phyloP scores from a whole-genome alignment of 2,888 invertebrate genomes.

The Sarcophaga subvicina region DNA sequence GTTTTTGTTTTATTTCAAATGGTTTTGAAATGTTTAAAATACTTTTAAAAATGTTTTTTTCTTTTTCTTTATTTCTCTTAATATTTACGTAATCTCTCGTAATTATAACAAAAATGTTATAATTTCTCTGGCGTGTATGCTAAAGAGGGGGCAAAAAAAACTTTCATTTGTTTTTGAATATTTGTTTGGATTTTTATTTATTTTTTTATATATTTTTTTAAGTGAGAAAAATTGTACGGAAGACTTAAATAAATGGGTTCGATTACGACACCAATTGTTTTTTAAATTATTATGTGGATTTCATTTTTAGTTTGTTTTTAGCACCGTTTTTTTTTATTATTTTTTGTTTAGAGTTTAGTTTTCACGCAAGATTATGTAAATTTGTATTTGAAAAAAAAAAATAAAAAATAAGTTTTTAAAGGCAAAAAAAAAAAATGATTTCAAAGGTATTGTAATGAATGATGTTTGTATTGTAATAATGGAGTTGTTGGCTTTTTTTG shows the following conservation, averaged over 20 bases:
- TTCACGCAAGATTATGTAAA: slow-evolving; percentile 65
- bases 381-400: slow-evolving; percentile 36
- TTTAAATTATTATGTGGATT: slow-evolving; percentile 38
- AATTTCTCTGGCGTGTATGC: slow-evolving; percentile 33
- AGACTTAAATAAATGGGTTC: neutral
- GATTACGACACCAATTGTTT: slow-evolving; percentile 41
- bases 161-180: slow-evolving; percentile 49
- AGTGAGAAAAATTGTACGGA: slow-evolving; percentile 6
- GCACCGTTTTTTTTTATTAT: neutral
- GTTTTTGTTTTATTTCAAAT: slow-evolving; percentile 14
- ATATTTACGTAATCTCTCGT: slow-evolving; percentile 55
- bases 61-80: no score
- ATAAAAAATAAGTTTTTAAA: neutral
- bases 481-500: slow-evolving; percentile 38
- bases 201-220: neutral
- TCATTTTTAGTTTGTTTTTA: slow-evolving; percentile 32
- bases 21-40: slow-evolving; percentile 7
- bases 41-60: no score
- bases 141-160: slow-evolving; percentile 21
- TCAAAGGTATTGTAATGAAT: neutral
- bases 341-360: slow-evolving; percentile 37
- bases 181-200: neutral
- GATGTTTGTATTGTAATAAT: slow-evolving; percentile 25
- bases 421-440: slow-evolving; percentile 12
- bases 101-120: slow-evolving; percentile 46